phyloP scores from a whole-genome alignment of 2,113 vertebrate genomes.

The Alexandromys fortis region DNA sequence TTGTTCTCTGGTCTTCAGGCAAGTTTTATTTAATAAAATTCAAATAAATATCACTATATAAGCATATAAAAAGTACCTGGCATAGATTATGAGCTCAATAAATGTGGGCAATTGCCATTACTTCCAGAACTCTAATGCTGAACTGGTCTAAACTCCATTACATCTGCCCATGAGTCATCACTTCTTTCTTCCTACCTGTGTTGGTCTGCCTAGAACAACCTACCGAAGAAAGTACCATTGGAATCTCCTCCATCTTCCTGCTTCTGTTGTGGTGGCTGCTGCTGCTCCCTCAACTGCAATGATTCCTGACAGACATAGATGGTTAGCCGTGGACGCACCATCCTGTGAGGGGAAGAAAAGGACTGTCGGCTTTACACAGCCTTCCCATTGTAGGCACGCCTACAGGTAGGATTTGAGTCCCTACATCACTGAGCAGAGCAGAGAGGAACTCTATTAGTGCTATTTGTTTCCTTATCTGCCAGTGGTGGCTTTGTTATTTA shows the following conservation, averaged over 20 bases:
- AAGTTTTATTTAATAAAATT: no score
- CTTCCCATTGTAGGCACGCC: background rate
- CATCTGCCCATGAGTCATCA: background rate
- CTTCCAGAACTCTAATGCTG: background rate
- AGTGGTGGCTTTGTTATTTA: background rate
- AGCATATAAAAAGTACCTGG: background rate
- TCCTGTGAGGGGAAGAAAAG: constrained; percentile 80
- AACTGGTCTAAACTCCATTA: background rate
- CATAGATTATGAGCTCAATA: background rate
- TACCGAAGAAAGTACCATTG: constrained; percentile 93
- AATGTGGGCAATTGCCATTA: background rate
- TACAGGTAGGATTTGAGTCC: background rate
- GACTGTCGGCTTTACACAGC: background rate
- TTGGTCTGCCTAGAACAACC: constrained; percentile 63
- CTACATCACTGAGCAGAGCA: background rate
- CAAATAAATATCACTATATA: no score
- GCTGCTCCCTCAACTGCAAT: constrained; percentile 92
- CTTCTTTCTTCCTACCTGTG: background rate
- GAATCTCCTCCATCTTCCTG: constrained; percentile 95
- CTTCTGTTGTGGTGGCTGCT: constrained; percentile 84
- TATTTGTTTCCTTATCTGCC: background rate
- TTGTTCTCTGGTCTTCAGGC: no score
- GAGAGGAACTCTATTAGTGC: background rate
- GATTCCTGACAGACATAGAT: constrained; percentile 98
- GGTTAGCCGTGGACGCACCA: constrained; percentile 95